phyloP scores from a whole-genome alignment of 2,113 vertebrate species.

The Platanista minor region DNA sequence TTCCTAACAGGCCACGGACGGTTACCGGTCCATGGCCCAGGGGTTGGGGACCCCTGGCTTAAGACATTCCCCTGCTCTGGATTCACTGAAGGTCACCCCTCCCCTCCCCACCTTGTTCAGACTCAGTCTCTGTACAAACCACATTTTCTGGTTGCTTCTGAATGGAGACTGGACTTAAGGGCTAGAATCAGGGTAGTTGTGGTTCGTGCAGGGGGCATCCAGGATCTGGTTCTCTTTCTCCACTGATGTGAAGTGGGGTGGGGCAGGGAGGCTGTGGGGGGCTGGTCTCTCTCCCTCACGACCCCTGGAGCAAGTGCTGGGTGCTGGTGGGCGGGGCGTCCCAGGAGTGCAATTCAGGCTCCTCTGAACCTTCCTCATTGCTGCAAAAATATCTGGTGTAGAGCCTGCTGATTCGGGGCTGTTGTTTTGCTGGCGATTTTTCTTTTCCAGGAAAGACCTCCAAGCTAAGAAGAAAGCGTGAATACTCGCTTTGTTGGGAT shows the following conservation, averaged over 20 bases:
- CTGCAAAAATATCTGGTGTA: not conserved
- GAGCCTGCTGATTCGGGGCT: not conserved
- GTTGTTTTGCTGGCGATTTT: not conserved
- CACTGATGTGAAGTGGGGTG: not conserved
- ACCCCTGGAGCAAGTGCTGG: no score
- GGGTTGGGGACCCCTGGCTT: not conserved
- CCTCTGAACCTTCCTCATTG: not conserved
- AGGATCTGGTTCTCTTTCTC: not conserved
- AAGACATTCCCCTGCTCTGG: not conserved
- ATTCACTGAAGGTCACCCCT: not conserved
- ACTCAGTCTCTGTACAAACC: not conserved
- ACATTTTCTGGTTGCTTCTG: not conserved
- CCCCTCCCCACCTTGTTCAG: not conserved
- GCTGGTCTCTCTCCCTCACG: no score
- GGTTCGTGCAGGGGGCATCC: not conserved
- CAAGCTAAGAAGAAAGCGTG: not conserved
- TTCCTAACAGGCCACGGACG: no score
- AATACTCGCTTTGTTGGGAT: not conserved
- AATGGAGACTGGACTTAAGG: not conserved
- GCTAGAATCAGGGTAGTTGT: not conserved
- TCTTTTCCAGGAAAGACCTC: not conserved
- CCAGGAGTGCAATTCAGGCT: not conserved
- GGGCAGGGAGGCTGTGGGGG: not conserved
- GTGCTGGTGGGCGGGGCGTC: not conserved
- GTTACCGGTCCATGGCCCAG: no score